Evolutionary conservation across 1,140 invertebrate species (phyloP), one percentile per base, ranked within the genome.

Genomic region (Anthonomus grandis): DNA sequence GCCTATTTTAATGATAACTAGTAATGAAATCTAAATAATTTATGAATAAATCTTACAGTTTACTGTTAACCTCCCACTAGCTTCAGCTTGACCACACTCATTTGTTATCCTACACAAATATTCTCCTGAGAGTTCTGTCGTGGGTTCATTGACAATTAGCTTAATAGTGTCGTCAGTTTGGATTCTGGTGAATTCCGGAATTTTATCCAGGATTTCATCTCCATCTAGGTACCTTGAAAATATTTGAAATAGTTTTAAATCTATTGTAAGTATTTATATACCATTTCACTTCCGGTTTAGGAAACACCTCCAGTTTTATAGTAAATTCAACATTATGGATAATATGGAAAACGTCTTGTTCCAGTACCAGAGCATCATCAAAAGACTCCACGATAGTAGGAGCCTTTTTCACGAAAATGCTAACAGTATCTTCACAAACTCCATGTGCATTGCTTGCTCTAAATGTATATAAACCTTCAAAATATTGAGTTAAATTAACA

Each of bases 271-370:
- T 10, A 1, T 34, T 13, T 0, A 41, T 13, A 15, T 39, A 57
- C 55, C 55, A 57, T 37, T 44, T 50, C 3, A 57, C 55, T 48
- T 24, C 31, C 3, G 55, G 55, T 21, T 13, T 42, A 17, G 55
- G 55, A 34, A 57, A 57, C 12, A 36, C 55, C 25, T 57, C 55
- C 17, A 57, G 25, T 22, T 36, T 44, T 4, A 57, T 36, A 1
- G 15, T 34, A 44, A 57, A 57, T 41, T 50, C 55, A 3, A 51
- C 55, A 27, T 22, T 42, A 19, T 57, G 55, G 17, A 57, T 57
- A 31, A 57, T 57, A 45, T 57, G 55, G 15, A 31, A 57, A 18
- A 57, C 48, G 36, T 57, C 55, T 37, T 57, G 55, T 31, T 57
- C 55, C 8, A 57, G 39, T 0, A 47, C 55, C 10, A 38, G 23